Percentiles rank a stretch among this genome's conserved stretches.
These are phyloP conservation scores for Dryadula phaetusa DNA, from an alignment of 2,888 invertebrate genomes.

Conservation along the genomic window DNA sequence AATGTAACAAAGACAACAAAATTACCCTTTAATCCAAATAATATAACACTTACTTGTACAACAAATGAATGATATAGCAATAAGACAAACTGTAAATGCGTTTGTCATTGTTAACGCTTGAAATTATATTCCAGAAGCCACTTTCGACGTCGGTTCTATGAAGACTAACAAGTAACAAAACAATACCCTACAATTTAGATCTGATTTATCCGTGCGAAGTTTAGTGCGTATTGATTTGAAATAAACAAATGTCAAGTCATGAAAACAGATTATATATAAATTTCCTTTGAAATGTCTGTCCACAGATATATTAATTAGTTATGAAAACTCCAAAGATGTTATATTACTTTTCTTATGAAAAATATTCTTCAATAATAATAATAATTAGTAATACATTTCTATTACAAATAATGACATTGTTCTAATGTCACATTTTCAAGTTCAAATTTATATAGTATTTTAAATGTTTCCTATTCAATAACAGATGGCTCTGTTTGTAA, in stretches of 20 bases:
- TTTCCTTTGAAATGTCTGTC: not conserved
- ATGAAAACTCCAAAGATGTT: not conserved
- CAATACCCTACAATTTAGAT: constrained; percentile 70
- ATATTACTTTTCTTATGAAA: too few species aligned
- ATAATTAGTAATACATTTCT: too few species aligned
- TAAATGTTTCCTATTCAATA: not conserved
- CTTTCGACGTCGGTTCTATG: constrained; percentile 56
- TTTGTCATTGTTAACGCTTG: constrained; percentile 68
- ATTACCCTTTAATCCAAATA: constrained; percentile 39
- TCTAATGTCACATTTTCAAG: not conserved
- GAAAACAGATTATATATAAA: constrained; percentile 20
- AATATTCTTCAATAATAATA: too few species aligned
- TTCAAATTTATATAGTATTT: not conserved
- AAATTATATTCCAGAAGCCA: constrained; percentile 54
- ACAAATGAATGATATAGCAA: constrained; percentile 64
- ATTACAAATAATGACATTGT: too few species aligned
- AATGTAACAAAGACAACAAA: constrained; percentile 53
- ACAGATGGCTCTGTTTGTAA: not conserved
- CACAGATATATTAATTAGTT: not conserved
- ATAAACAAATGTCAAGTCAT: constrained; percentile 65
- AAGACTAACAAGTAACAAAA: constrained; percentile 58
- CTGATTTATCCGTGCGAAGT: constrained; percentile 64
- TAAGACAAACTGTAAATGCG: constrained; percentile 73
- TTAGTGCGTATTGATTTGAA: constrained; percentile 60
- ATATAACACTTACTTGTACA: constrained; percentile 68